Evolutionary conservation across 1,140 invertebrate genomes (phyloP).

Genomic region (Ruditapes philippinarum): DNA sequence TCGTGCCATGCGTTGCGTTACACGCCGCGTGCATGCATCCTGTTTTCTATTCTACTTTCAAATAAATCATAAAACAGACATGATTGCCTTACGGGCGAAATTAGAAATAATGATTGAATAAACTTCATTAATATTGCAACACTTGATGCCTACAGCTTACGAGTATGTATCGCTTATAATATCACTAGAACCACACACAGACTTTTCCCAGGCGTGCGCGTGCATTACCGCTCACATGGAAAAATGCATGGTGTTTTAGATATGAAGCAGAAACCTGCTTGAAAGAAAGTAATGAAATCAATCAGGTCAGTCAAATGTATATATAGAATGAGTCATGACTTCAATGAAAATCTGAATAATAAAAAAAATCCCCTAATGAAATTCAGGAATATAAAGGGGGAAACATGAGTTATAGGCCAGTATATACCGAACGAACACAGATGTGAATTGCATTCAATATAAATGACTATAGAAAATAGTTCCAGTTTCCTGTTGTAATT

Average conservation of each 20-base stretch:
- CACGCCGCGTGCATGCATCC: not conserved
- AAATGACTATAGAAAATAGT: too few relatives aligned
- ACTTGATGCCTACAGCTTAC: not conserved
- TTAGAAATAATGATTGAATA: conserved; percentile 18
- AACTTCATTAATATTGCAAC: conserved; percentile 51
- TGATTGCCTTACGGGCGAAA: conserved; percentile 22
- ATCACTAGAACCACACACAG: conserved; percentile 12
- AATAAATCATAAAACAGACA: conserved; percentile 28
- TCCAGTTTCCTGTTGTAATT: too few relatives aligned
- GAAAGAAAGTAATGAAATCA: conserved; percentile 13
- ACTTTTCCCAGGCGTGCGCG: not conserved
- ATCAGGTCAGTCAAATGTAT: not conserved
- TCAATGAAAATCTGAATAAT: not conserved
- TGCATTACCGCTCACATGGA: conserved; percentile 3
- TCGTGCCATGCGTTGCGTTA: not conserved
- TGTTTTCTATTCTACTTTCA: not conserved
- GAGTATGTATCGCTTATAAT: conserved; percentile 33
- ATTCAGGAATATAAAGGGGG: too few relatives aligned
- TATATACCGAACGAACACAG: too few relatives aligned
- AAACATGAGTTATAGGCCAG: too few relatives aligned
- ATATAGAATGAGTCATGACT: not conserved
- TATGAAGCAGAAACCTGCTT: not conserved
- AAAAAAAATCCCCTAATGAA: too few relatives aligned
- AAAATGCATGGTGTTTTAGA: conserved; percentile 1
- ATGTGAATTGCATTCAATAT: too few relatives aligned